Percentiles rank a stretch among this genome's conserved stretches.
These are phyloP conservation scores for Coptodon bakossiorum DNA, from an alignment of 2,113 vertebrate genomes.

Conservation along the genomic window DNA sequence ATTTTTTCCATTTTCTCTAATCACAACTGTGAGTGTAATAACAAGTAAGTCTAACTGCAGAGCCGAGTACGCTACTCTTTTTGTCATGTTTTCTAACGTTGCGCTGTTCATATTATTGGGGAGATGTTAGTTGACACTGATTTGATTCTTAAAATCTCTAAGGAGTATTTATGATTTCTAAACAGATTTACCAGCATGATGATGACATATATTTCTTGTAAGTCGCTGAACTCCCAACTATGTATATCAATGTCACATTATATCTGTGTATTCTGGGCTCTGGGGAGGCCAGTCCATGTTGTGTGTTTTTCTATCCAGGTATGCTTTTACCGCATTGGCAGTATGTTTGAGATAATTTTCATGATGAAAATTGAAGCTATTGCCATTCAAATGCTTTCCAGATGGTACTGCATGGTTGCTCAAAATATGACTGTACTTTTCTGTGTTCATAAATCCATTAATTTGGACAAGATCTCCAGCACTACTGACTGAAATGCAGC, in stretches of 20 bases:
- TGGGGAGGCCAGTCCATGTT: not conserved
- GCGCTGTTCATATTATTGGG: not conserved
- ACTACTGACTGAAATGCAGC: rapidly evolving
- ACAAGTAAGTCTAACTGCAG: not conserved
- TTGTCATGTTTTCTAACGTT: not conserved
- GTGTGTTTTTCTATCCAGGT: not conserved
- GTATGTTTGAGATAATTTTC: not conserved
- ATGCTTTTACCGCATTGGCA: not conserved
- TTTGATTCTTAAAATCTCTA: not conserved
- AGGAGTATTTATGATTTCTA: not conserved
- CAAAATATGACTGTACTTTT: not conserved
- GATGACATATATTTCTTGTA: not conserved
- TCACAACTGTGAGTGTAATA: not conserved
- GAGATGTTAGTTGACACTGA: not conserved
- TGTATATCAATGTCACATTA: not conserved
- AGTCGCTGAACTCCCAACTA: not conserved
- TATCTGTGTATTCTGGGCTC: not conserved
- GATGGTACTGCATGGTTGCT: not conserved
- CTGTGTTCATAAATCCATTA: not conserved
- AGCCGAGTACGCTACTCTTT: not conserved
- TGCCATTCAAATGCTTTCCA: not conserved
- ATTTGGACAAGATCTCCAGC: not conserved
- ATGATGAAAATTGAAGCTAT: not conserved
- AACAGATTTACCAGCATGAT: not conserved
- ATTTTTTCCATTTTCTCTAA: not conserved